phyloP scores from a whole-genome alignment of 2,888 invertebrate species.

The Clivina fossor region DNA sequence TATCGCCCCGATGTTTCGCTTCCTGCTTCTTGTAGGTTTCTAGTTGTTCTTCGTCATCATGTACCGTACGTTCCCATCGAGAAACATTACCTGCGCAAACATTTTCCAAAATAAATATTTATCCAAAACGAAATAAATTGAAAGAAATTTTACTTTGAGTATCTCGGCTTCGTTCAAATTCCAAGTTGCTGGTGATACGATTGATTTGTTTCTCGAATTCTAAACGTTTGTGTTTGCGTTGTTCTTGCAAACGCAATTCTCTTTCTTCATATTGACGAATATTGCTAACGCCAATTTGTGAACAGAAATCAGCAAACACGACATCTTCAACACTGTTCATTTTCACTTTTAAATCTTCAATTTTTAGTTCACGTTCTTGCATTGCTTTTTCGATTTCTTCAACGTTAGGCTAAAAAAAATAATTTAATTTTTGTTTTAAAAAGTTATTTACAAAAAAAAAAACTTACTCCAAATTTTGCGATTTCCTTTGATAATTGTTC shows the following conservation, averaged over 20 bases:
- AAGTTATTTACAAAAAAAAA: conserved; percentile 27
- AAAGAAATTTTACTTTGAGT: conserved; percentile 77
- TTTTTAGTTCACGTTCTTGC: conserved; percentile 74
- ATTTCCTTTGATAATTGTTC: conserved; percentile 66
- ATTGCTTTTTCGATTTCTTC: conserved; percentile 70
- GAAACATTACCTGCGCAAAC: conserved; percentile 87
- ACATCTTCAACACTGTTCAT: conserved; percentile 98
- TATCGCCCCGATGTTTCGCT: conserved; percentile 73
- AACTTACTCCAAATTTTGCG: conserved; percentile 68
- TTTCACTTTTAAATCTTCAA: conserved; percentile 89
- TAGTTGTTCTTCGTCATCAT: conserved; percentile 88
- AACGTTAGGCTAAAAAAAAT: conserved; percentile 61
- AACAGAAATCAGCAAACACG: conserved; percentile 92
- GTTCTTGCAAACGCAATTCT: conserved; percentile 92
- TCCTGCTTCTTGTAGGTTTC: conserved; percentile 76
- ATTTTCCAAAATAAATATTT: conserved; percentile 27
- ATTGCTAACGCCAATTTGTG: conserved; percentile 91
- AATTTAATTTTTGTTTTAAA: conserved; percentile 7
- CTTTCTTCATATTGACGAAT: conserved; percentile 98
- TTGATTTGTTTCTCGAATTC: conserved; percentile 97
- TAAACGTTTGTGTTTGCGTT: conserved; percentile 89
- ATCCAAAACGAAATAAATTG: conserved; percentile 4
- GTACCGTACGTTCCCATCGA: conserved; percentile 90
- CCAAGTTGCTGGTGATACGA: conserved; percentile 89
- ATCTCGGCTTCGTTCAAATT: conserved; percentile 93